Evolutionary conservation across 2,113 vertebrate genomes (phyloP), one percentile per base, ranked within the genome.

Genomic region (Haplochromis vanheusdeni): DNA sequence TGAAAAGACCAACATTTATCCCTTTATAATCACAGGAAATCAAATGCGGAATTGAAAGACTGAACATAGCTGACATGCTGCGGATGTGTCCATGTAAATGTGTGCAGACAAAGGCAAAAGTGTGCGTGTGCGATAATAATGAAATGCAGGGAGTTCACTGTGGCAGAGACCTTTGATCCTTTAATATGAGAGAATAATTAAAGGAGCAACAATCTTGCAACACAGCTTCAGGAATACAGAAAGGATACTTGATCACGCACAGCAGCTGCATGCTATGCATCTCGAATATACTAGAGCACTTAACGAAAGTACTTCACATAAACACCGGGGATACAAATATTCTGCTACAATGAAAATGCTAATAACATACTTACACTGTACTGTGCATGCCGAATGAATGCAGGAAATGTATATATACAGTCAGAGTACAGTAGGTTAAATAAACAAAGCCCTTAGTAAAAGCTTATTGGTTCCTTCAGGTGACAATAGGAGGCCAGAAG

Each of bases 181-280:
- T 94, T 96, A 95, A 96, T 96, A 95, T 95, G 95, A 96, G 95
- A 95, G 96, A 96, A 96, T 96, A 96, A 96, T 96, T 96, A 96
- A 96, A 96, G 92, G 83, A 90, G 90, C 93, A 96, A 97, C 94
- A 95, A 96, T 96, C 93, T 95, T 90, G 92, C 89, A 92, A 92
- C 94, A 93, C 35, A 42, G 89, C 91, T 45, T 80, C 79, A 89
- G 90, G 95, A 96, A 96, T 96, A 96, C 93, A 94, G 93, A 96
- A 77, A 85, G 94, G 94, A 91, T 89, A 55, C 82, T 52, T 56
- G 75, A 82, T 77, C 87, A 52, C 31, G 70, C 85, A 86, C 82
- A 86, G 89, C 89, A 91, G 91, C 92, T 82, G 92, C 84, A 86
- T 83, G 89, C 68, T 60, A 49, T 23, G 79, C 86, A 89, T 87